Conservation (phyloP, 2,888 invertebrate species). For the Clanis bilineata region DNA sequence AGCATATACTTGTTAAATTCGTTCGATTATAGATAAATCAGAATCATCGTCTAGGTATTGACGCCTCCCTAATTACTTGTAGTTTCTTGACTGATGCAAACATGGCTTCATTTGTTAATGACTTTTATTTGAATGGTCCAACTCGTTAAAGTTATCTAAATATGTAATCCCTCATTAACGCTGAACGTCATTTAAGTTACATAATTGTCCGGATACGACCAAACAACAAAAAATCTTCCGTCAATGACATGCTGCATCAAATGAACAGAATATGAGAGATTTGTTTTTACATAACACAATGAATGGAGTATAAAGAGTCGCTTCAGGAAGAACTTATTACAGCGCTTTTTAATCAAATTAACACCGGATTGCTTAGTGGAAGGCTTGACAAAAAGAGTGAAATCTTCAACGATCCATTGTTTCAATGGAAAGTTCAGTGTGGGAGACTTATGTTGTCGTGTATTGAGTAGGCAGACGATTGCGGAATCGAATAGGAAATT, state of each 20-base stretch:
- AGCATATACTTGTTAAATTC: not conserved
- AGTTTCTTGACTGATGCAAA: not conserved
- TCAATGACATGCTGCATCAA: slow-evolving; percentile 27
- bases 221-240: slow-evolving; percentile 24
- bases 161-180: slow-evolving; percentile 21
- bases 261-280: slow-evolving; percentile 38
- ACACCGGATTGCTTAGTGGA: slow-evolving; percentile 46
- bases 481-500: slow-evolving; percentile 56
- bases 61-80: not conserved
- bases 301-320: slow-evolving; percentile 37
- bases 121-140: not conserved
- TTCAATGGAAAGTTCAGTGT: slow-evolving; percentile 68
- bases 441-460: slow-evolving; percentile 53
- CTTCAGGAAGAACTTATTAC: slow-evolving; percentile 59
- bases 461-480: slow-evolving; percentile 60
- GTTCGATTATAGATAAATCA: not conserved
- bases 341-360: slow-evolving; percentile 60
- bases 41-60: not conserved
- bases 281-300: slow-evolving; percentile 41
- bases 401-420: slow-evolving; percentile 74
- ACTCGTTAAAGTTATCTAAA: slow-evolving; percentile 4
- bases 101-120: not conserved
- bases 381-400: slow-evolving; percentile 77
- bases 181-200: slow-evolving; percentile 26
- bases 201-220: slow-evolving; percentile 29